Evolutionary conservation across 2,888 invertebrate genomes (phyloP).

Genomic region (Drepana falcataria): DNA sequence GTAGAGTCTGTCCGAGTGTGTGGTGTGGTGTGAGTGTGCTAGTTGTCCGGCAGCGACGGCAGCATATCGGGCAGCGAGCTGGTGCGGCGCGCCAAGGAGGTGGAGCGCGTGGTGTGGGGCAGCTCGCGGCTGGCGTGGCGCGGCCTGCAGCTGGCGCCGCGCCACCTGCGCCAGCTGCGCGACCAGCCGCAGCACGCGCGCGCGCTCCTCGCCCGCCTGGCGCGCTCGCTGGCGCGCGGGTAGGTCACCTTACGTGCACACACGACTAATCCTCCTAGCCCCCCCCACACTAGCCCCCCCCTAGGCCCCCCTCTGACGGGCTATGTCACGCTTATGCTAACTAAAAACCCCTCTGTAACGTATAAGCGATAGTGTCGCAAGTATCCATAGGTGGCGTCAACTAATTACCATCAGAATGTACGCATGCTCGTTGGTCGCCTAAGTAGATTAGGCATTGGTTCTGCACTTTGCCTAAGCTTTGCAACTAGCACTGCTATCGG

Average conservation of each 20-base stretch:
- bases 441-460: no score
- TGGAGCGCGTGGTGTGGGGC: conserved; percentile 70
- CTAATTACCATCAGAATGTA: no score
- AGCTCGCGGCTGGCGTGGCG: conserved; percentile 67
- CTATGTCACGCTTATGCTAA: no score
- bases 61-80: conserved; percentile 52
- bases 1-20: no score
- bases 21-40: not conserved
- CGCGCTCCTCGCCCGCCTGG: conserved; percentile 53
- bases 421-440: no score
- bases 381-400: no score
- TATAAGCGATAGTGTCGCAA: no score
- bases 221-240: conserved; percentile 32
- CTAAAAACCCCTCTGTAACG: no score
- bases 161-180: conserved; percentile 37
- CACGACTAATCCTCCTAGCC: conserved; percentile 1
- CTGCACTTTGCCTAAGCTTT: no score
- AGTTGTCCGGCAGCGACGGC: conserved; percentile 40
- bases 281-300: conserved; percentile 7
- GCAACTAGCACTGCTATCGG: no score
- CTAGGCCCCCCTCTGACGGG: no score
- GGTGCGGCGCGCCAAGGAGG: conserved; percentile 67
- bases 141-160: conserved; percentile 65
- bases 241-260: conserved; percentile 6
- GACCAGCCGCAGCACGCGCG: conserved; percentile 30